These are phyloP conservation scores for Apis laboriosa DNA, from an alignment of 1,140 invertebrate species.

Conservation along the genomic window DNA sequence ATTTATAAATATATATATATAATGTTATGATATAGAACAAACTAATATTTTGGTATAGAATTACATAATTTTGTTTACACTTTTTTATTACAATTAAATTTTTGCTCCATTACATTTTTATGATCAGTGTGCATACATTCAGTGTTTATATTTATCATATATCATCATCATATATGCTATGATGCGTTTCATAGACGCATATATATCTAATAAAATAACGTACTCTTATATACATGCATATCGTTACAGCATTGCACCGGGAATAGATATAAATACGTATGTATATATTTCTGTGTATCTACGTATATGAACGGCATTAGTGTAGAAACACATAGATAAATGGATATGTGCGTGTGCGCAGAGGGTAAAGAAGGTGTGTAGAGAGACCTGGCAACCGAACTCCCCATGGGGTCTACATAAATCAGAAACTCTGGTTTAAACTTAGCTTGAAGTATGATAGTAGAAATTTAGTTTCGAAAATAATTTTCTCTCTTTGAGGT, in stretches of 20 bases:
- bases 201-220: not conserved
- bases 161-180: too few species aligned
- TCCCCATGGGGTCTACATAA: slow-evolving; percentile 72
- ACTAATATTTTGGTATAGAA: too few species aligned
- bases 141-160: not conserved
- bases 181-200: not conserved
- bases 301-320: not conserved
- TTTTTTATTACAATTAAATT: too few species aligned
- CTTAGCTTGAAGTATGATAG: slow-evolving; percentile 58
- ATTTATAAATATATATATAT: too few species aligned
- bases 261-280: not conserved
- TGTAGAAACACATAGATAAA: too few species aligned
- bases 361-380: slow-evolving; percentile 1
- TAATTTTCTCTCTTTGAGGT: too few species aligned
- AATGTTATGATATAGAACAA: too few species aligned
- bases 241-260: not conserved
- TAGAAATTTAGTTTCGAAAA: slow-evolving; percentile 71
- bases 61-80: too few species aligned
- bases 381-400: slow-evolving; percentile 68
- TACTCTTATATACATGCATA: slow-evolving; percentile 11
- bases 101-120: not conserved
- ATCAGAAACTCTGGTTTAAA: slow-evolving; percentile 69
- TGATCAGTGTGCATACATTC: not conserved
- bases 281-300: not conserved
- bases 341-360: not conserved